Conservation (phyloP, 2,797 vertebrate species). For the Erpetoichthys calabaricus region DNA sequence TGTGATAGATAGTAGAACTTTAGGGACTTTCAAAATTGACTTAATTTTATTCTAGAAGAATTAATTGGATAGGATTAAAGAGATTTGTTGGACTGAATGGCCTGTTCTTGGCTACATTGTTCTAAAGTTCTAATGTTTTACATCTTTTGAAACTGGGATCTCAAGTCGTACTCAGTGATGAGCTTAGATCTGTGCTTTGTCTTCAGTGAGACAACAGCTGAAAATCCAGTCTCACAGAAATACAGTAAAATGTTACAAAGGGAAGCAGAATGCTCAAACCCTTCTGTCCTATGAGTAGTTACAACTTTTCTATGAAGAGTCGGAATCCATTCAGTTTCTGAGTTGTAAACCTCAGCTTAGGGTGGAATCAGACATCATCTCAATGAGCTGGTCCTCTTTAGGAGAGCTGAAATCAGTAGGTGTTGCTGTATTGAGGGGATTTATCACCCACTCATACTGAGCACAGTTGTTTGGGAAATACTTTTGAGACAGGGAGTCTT, state of each 20-base stretch:
- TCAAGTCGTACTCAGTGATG: slow-evolving; percentile 8
- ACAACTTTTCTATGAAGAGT: no score
- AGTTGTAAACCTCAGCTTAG: slow-evolving; percentile 9
- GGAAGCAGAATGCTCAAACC: no score
- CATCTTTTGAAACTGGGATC: no score
- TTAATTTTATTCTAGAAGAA: no score
- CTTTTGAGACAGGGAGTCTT: background rate
- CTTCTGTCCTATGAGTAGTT: no score
- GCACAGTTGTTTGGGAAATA: slow-evolving; percentile 6
- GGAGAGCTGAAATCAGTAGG: slow-evolving; percentile 11
- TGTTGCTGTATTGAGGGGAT: slow-evolving; percentile 7
- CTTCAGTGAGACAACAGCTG: slow-evolving; percentile 11
- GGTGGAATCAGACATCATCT: slow-evolving; percentile 7
- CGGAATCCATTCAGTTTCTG: background rate
- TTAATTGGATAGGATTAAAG: no score
- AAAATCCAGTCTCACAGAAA: slow-evolving; percentile 9
- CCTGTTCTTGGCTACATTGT: background rate
- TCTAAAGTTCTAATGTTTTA: background rate
- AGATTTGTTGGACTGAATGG: no score
- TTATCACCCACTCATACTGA: slow-evolving; percentile 7
- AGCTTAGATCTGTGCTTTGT: slow-evolving; percentile 12
- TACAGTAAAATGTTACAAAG: no score
- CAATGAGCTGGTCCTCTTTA: slow-evolving; percentile 9
- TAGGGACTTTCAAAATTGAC: no score
- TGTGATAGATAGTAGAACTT: no score